These are phyloP conservation scores for Tachycineta bicolor DNA, from an alignment of 2,113 vertebrate genomes.

Conservation along the genomic window DNA sequence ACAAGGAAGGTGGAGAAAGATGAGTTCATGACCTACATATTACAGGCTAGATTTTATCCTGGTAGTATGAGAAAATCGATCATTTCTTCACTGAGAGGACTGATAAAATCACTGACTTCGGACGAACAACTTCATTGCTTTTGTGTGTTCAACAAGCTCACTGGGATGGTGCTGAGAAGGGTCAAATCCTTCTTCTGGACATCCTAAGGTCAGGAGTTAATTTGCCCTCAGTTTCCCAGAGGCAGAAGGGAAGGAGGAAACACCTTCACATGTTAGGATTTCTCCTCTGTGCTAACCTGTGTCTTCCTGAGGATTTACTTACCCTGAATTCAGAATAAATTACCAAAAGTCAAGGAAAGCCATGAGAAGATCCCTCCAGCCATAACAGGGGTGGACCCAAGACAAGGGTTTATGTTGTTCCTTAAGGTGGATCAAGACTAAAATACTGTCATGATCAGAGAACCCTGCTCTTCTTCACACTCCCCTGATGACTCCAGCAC, in stretches of 20 bases:
- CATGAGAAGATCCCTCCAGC: neutral
- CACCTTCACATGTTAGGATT: neutral
- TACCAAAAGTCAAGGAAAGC: neutral
- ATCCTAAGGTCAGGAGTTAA: neutral
- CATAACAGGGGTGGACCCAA: neutral
- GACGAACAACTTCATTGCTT: neutral
- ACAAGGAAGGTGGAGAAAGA: neutral
- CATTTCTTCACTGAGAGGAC: neutral
- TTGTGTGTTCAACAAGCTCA: neutral
- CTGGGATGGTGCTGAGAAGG: neutral
- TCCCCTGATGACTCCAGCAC: neutral
- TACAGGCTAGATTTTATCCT: neutral
- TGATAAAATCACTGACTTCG: neutral
- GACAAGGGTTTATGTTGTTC: neutral
- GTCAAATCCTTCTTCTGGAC: neutral
- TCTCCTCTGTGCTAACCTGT: neutral
- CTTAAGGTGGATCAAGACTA: neutral
- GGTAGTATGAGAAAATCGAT: neutral
- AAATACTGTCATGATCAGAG: neutral
- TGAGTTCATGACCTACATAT: neutral
- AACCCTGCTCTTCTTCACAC: accelerated
- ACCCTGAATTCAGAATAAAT: neutral
- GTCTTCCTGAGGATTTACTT: neutral
- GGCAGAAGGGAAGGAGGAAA: neutral
- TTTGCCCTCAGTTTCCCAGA: neutral